These are phyloP conservation scores for Colinus virginianus DNA, from an alignment of 2,113 vertebrate species.

Conservation along the genomic window DNA sequence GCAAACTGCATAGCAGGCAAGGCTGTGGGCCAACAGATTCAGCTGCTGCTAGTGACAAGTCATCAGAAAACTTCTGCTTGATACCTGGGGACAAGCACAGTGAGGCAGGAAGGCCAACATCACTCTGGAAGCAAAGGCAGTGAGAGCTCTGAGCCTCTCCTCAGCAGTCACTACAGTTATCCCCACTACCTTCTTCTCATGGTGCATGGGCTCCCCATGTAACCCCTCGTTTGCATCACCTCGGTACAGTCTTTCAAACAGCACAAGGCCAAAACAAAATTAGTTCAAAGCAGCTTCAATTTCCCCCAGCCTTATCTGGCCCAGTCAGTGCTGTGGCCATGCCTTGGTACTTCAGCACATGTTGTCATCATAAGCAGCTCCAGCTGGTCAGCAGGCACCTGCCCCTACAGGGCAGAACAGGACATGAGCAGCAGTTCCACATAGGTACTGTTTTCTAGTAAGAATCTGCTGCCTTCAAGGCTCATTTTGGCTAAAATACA, in stretches of 20 bases:
- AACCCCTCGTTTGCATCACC: not conserved
- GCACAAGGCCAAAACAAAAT: not conserved
- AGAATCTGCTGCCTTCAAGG: not conserved
- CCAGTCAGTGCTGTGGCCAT: not conserved
- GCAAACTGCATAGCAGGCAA: not conserved
- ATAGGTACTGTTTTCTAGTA: too few relatives aligned
- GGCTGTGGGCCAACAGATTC: not conserved
- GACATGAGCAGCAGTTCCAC: accelerated
- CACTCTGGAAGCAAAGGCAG: too few relatives aligned
- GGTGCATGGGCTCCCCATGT: not conserved
- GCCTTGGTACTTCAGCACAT: not conserved
- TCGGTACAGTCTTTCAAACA: not conserved
- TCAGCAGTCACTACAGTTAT: accelerated
- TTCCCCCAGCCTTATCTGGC: too few relatives aligned
- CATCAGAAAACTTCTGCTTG: accelerated
- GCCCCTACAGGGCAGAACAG: not conserved
- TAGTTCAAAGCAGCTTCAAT: not conserved
- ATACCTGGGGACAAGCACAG: not conserved
- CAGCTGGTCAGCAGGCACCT: too few relatives aligned
- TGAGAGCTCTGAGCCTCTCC: not conserved
- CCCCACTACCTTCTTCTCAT: accelerated
- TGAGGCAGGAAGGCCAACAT: not conserved
- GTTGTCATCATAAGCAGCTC: accelerated
- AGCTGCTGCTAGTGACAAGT: not conserved
- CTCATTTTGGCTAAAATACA: accelerated